phyloP scores from a whole-genome alignment of 2,797 vertebrate species.

The Champsocephalus gunnari region DNA sequence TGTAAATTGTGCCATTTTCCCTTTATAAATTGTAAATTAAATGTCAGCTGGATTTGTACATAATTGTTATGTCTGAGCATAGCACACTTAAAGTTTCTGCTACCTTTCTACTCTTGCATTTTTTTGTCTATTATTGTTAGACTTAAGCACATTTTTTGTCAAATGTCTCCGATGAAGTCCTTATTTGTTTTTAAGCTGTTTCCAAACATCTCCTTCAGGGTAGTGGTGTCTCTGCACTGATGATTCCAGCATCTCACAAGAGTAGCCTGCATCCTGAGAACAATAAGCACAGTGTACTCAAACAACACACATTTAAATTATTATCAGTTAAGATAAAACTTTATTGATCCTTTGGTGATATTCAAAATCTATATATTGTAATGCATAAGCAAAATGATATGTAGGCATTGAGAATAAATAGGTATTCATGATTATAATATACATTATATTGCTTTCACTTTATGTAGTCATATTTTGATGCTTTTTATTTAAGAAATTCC shows the following conservation, averaged over 20 bases:
- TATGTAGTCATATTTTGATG: too few relatives aligned
- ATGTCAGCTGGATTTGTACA: conserved; percentile 1
- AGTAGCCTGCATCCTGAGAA: conserved; percentile 87
- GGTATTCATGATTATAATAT: too few relatives aligned
- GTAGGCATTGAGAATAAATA: too few relatives aligned
- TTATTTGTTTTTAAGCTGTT: conserved; percentile 55
- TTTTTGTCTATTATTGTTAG: neutral
- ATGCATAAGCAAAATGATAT: too few relatives aligned
- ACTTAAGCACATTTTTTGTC: neutral
- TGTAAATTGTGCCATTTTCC: neutral
- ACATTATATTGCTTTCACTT: too few relatives aligned
- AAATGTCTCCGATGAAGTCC: neutral
- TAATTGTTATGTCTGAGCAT: neutral
- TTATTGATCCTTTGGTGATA: neutral
- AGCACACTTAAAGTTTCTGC: neutral
- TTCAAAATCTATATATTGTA: neutral
- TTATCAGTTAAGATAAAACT: too few relatives aligned
- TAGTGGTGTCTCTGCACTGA: conserved; percentile 85
- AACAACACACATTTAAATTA: too few relatives aligned
- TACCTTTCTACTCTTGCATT: neutral
- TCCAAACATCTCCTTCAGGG: conserved; percentile 88
- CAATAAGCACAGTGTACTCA: neutral
- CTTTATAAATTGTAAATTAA: conserved; percentile 62
- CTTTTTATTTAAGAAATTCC: too few relatives aligned
- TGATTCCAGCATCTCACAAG: conserved; percentile 89